Conservation (phyloP, 2,113 vertebrate species). For the Melozone crissalis region DNA sequence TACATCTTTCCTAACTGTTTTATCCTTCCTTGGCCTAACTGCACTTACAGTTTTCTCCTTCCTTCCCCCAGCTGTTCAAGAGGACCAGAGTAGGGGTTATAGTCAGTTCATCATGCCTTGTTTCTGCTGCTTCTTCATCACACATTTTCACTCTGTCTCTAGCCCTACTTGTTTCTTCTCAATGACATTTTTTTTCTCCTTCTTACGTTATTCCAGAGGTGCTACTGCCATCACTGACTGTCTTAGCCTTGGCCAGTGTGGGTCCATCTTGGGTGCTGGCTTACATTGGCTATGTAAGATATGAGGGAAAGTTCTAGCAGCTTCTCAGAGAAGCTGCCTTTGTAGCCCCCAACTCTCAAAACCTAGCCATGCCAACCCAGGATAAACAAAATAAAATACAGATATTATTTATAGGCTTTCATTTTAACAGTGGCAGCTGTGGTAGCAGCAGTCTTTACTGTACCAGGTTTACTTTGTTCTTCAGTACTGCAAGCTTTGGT, state of each 20-base stretch:
- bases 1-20: background rate
- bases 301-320: background rate
- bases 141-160: background rate
- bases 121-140: background rate
- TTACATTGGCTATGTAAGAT: background rate
- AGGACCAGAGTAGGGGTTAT: background rate
- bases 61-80: fast-evolving
- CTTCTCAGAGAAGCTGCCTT: background rate
- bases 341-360: background rate
- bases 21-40: background rate
- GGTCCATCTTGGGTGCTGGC: background rate
- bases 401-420: background rate
- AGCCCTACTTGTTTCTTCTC: background rate
- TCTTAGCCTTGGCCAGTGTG: background rate
- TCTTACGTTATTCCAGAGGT: fast-evolving
- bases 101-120: background rate
- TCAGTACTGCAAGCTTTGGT: background rate
- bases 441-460: background rate
- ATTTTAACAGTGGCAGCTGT: background rate
- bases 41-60: background rate
- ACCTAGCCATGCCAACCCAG: background rate
- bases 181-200: background rate
- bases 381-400: background rate
- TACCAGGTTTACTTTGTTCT: background rate
- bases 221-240: background rate